Conservation (phyloP, 1,140 invertebrate genomes). For the Macrostomum lignano region DNA sequence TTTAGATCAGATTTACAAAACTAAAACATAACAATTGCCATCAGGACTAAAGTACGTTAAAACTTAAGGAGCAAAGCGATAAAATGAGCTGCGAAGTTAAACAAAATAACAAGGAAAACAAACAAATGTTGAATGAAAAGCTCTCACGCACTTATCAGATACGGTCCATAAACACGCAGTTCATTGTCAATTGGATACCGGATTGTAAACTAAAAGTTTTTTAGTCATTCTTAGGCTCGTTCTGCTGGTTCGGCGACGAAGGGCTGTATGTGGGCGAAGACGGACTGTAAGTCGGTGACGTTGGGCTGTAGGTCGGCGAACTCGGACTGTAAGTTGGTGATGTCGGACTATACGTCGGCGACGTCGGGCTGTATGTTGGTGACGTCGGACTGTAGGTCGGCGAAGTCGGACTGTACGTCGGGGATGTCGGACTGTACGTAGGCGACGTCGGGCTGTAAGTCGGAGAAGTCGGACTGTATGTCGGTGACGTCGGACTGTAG, state of each 20-base stretch:
- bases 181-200: no score
- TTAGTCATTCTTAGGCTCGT: no score
- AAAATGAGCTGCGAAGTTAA: no score
- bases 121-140: no score
- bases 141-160: no score
- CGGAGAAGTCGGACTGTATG: constrained; percentile 38
- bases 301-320: constrained; percentile 37
- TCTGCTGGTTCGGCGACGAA: constrained; percentile 50
- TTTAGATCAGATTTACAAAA: no score
- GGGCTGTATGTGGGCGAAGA: constrained; percentile 35
- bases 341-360: constrained; percentile 28
- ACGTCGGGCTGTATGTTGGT: constrained; percentile 31
- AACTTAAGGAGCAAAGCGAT: no score
- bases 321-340: constrained; percentile 35
- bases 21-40: no score
- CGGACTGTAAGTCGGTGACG: constrained; percentile 44
- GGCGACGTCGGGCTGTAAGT: constrained; percentile 57
- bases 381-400: constrained; percentile 18
- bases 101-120: no score
- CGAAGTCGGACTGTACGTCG: constrained; percentile 37
- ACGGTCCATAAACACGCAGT: no score
- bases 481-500: constrained; percentile 29
- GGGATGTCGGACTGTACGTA: constrained; percentile 46
- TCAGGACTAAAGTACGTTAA: no score
- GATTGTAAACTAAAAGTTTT: no score